Percentiles rank a stretch among this genome's conserved stretches.
Evolutionary conservation across 2,888 invertebrate genomes (phyloP).

Genomic region (Sinelater perroti): DNA sequence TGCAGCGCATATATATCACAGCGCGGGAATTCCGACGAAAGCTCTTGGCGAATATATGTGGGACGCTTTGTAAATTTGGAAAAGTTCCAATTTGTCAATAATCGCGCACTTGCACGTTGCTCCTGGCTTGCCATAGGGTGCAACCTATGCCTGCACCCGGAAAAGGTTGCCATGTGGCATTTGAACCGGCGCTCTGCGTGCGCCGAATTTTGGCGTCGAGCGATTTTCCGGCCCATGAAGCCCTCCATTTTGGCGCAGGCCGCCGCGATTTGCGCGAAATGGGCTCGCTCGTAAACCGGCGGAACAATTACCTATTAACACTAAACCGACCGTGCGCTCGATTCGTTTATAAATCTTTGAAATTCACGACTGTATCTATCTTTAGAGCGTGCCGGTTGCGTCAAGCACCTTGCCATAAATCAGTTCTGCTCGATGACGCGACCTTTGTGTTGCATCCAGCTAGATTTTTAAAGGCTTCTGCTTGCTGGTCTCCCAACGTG

Average conservation of each 20-base stretch:
- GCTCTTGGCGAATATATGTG: conserved; percentile 28
- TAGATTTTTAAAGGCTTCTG: conserved; percentile 4
- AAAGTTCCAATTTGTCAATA: conserved; percentile 30
- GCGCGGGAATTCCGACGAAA: conserved; percentile 31
- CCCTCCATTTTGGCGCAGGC: not conserved
- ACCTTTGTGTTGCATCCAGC: too few species aligned
- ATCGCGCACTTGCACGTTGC: conserved; percentile 16
- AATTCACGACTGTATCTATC: conserved; percentile 14
- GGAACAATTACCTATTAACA: conserved; percentile 5
- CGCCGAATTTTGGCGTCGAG: not conserved
- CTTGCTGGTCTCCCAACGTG: not conserved
- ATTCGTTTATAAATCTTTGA: not conserved
- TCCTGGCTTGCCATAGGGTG: conserved; percentile 8
- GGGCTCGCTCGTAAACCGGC: not conserved
- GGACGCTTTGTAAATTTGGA: conserved; percentile 33
- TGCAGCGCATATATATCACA: too few species aligned
- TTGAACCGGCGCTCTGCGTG: conserved; percentile 1
- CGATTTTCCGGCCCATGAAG: not conserved
- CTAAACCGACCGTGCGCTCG: not conserved
- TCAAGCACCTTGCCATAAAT: conserved; percentile 13
- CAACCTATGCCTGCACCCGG: too few species aligned
- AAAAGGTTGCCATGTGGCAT: conserved; percentile 23
- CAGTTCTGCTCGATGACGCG: conserved; percentile 1
- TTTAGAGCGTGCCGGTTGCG: conserved; percentile 18
- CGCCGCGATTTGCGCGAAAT: not conserved